A percentile compares a stretch with the other conserved stretches of the same genome.
Conservation (phyloP, 2,888 invertebrate genomes). For the Cataglyphis rosenhaueri region DNA sequence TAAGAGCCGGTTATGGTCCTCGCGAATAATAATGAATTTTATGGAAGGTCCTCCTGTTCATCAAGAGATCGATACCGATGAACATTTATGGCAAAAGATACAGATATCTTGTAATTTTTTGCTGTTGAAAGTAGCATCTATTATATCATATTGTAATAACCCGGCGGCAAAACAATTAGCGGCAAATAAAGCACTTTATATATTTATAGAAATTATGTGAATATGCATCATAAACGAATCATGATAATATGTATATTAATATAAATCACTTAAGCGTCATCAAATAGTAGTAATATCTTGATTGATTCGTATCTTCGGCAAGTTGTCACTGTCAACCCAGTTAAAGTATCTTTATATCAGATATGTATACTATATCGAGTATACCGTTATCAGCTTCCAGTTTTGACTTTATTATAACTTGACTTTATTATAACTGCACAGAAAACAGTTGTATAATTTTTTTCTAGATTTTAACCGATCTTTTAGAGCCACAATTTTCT, state of each 20-base stretch:
- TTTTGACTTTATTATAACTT: neutral
- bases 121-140: neutral
- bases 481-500: neutral
- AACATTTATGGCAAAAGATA: neutral
- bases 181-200: neutral
- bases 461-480: neutral
- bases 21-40: slow-evolving; percentile 34
- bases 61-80: slow-evolving; percentile 13
- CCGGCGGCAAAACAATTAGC: neutral
- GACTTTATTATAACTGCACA: neutral
- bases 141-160: neutral
- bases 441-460: neutral
- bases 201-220: neutral
- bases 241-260: neutral
- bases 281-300: neutral
- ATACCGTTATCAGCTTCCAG: slow-evolving; percentile 39
- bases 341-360: slow-evolving; percentile 17
- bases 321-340: slow-evolving; percentile 14
- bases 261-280: neutral
- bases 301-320: slow-evolving; percentile 5
- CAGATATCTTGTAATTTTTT: slow-evolving; percentile 16
- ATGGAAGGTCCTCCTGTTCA: slow-evolving; percentile 40
- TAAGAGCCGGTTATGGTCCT: neutral
- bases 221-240: neutral
- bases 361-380: neutral